These are phyloP conservation scores for Apantesis nais DNA, from an alignment of 2,888 invertebrate species.

Conservation along the genomic window DNA sequence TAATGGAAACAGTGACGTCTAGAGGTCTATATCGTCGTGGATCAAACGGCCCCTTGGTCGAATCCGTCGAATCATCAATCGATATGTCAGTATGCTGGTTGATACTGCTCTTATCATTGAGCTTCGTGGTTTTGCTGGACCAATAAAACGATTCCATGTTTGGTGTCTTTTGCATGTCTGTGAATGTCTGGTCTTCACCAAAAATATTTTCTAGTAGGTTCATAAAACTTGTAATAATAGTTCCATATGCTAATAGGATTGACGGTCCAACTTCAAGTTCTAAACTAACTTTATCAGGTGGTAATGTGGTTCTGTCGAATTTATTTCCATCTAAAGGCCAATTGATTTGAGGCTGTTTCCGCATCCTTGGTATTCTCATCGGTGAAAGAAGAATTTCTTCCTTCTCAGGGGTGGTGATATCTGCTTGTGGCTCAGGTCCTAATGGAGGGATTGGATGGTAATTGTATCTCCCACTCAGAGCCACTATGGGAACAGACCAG, in stretches of 20 bases:
- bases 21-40: conserved; percentile 95
- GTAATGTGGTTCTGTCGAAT: conserved; percentile 94
- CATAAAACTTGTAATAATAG: conserved; percentile 95
- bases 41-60: conserved; percentile 90
- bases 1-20: conserved; percentile 96
- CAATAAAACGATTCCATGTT: conserved; percentile 73
- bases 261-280: conserved; percentile 98
- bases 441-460: conserved; percentile 97
- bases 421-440: conserved; percentile 95
- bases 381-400: conserved; percentile 97
- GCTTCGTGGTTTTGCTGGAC: conserved; percentile 73
- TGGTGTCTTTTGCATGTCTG: conserved; percentile 93
- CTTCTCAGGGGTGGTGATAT: conserved; percentile 97
- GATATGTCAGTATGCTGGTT: conserved; percentile 84
- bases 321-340: conserved; percentile 89
- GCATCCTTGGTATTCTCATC: conserved; percentile 93
- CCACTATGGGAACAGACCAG: conserved; percentile 97
- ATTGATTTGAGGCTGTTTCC: conserved; percentile 89
- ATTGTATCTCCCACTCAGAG: conserved; percentile 94
- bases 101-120: conserved; percentile 73
- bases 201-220: conserved; percentile 98
- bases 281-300: conserved; percentile 95
- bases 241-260: conserved; percentile 95
- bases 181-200: conserved; percentile 97
- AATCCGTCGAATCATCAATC: conserved; percentile 88